Percentiles rank a stretch among this genome's conserved stretches.
Conservation (phyloP, 2,888 invertebrate species). For the Celastrina argiolus region DNA sequence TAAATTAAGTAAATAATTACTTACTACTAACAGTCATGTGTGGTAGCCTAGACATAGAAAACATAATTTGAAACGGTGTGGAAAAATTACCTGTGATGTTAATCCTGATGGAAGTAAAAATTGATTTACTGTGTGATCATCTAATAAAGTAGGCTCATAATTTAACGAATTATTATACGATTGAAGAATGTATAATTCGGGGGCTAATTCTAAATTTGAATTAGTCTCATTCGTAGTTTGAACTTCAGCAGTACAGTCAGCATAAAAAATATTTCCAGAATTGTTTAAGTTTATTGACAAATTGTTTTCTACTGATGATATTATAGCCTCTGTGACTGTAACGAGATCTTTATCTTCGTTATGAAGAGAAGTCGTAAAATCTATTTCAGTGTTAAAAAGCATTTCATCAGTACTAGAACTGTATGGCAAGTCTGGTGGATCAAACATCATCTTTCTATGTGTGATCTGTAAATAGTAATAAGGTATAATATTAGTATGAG, state of each 20-base stretch:
- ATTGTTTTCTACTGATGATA: constrained; percentile 48
- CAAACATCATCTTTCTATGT: constrained; percentile 60
- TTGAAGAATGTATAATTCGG: constrained; percentile 50
- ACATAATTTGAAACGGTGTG: too few species aligned
- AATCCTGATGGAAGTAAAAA: constrained; percentile 60
- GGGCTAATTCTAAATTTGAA: constrained; percentile 31
- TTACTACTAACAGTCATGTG: too few species aligned
- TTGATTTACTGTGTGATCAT: constrained; percentile 67
- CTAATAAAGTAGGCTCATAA: constrained; percentile 59
- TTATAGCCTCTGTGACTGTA: constrained; percentile 42
- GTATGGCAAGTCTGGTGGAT: constrained; percentile 68
- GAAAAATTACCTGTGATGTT: constrained; percentile 42
- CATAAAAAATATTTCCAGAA: constrained; percentile 52
- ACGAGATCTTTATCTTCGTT: constrained; percentile 38
- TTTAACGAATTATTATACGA: constrained; percentile 55
- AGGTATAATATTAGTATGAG: too few species aligned
- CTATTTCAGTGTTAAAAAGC: constrained; percentile 46
- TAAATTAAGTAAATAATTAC: too few species aligned
- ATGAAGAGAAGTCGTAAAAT: constrained; percentile 29
- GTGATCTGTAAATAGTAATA: constrained; percentile 25
- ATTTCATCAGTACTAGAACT: constrained; percentile 52
- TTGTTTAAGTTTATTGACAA: constrained; percentile 54
- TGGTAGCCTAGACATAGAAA: too few species aligned
- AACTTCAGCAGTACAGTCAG: constrained; percentile 36
- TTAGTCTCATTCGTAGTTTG: neutral